Evolutionary conservation across 2,888 invertebrate species (phyloP).

Genomic region (Euclidia mi): DNA sequence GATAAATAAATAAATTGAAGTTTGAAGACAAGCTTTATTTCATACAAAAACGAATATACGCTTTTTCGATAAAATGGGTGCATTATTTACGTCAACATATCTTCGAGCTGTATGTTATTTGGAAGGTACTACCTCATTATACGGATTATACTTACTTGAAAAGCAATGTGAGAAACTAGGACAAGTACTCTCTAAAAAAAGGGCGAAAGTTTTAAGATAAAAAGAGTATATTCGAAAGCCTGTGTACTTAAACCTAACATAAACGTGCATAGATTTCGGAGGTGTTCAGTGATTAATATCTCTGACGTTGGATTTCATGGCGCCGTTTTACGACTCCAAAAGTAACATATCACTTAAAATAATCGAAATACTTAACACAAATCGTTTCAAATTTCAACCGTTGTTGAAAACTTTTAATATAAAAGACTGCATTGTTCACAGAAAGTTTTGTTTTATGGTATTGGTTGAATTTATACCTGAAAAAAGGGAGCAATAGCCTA

Average conservation of each 20-base stretch:
- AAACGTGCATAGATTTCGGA: slow-evolving; percentile 32
- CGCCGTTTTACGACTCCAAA: slow-evolving; percentile 34
- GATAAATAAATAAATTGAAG: background rate
- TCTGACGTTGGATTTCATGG: slow-evolving; percentile 24
- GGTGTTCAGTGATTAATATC: slow-evolving; percentile 30
- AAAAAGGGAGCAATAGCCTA: no score
- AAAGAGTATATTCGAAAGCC: slow-evolving; percentile 32
- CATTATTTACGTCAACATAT: no score
- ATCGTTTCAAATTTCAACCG: no score
- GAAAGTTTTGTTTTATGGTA: slow-evolving; percentile 13
- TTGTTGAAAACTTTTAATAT: no score
- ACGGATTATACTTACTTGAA: slow-evolving; percentile 25
- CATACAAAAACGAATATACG: no score
- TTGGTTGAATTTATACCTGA: slow-evolving; percentile 29
- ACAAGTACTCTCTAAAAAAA: slow-evolving; percentile 48
- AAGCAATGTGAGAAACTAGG: slow-evolving; percentile 35
- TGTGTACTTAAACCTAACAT: slow-evolving; percentile 39
- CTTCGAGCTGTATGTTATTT: slow-evolving; percentile 1
- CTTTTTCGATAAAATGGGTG: no score
- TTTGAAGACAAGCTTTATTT: no score
- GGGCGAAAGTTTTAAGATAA: slow-evolving; percentile 39
- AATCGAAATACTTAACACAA: slow-evolving; percentile 33
- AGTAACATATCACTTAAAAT: slow-evolving; percentile 32
- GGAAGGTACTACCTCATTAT: slow-evolving; percentile 26
- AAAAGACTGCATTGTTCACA: no score